Conservation (phyloP, 2,888 invertebrate species). For the Monoplex corrugatus region DNA sequence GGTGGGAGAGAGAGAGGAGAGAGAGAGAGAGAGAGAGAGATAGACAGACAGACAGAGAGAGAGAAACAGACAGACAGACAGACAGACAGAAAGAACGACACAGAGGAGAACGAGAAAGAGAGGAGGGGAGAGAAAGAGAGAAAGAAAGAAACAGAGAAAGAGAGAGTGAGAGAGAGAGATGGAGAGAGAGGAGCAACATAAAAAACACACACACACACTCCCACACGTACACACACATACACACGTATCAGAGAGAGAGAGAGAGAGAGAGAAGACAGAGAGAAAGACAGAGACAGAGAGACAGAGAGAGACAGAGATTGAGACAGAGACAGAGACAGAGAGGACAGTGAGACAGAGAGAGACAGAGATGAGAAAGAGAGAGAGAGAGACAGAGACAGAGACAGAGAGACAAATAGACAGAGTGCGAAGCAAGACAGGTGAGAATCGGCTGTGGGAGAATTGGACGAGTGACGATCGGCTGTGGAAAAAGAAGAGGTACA, state of each 20-base stretch:
- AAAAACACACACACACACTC: no score
- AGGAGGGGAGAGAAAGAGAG: background rate
- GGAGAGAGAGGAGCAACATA: constrained; percentile 1
- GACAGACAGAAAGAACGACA: background rate
- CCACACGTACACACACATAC: no score
- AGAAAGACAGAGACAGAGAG: constrained; percentile 1
- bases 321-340: no score
- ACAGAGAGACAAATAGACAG: no score
- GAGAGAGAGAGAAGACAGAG: constrained; percentile 27
- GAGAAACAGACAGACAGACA: background rate
- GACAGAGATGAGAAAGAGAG: no score
- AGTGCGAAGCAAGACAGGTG: no score
- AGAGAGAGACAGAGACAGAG: no score
- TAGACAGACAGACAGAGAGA: background rate
- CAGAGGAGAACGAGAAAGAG: background rate
- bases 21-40: background rate
- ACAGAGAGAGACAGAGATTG: no score
- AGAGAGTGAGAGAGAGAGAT: constrained; percentile 24
- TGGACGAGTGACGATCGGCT: no score
- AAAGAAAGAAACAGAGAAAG: constrained; percentile 6
- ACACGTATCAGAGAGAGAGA: constrained; percentile 2
- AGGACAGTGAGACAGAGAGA: no score
- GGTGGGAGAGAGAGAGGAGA: background rate
- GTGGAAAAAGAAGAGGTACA: background rate
- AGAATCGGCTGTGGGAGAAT: no score